Evolutionary conservation across 1,140 invertebrate genomes (phyloP).

Genomic region (Ptiloglossa arizonensis): DNA sequence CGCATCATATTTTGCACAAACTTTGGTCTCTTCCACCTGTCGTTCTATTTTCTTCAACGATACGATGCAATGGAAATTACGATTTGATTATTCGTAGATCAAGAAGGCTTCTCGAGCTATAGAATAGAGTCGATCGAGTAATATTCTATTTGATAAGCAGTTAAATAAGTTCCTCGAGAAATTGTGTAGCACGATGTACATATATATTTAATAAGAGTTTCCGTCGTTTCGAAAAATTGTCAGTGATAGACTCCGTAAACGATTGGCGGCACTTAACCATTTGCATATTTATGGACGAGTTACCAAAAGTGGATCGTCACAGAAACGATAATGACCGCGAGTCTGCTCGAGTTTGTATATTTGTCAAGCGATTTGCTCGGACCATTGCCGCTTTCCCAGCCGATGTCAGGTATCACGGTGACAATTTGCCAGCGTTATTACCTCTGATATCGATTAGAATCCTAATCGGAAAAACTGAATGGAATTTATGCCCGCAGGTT

Average conservation of each 20-base stretch:
- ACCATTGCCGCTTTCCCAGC: neutral
- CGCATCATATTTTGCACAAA: too few species aligned
- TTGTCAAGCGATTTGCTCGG: constrained; percentile 26
- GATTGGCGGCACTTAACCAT: neutral
- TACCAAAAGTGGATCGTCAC: constrained; percentile 21
- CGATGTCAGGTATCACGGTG: neutral
- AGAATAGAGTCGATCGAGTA: neutral
- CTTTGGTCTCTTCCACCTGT: too few species aligned
- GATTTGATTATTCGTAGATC: too few species aligned
- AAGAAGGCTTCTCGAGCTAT: too few species aligned
- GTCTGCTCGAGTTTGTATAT: constrained; percentile 1
- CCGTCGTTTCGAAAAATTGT: neutral
- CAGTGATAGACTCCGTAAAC: neutral
- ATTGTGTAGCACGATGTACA: neutral
- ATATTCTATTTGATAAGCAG: neutral
- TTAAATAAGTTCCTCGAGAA: neutral
- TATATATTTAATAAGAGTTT: constrained; percentile 16
- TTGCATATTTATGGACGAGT: constrained; percentile 36
- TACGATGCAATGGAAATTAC: too few species aligned
- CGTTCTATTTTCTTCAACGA: too few species aligned
- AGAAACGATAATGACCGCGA: constrained; percentile 42
- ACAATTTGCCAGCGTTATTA: constrained; percentile 4
- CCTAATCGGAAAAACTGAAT: neutral
- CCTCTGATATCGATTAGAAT: constrained; percentile 13
- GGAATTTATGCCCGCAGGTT: too few species aligned